Conservation (phyloP, 2,113 vertebrate species). For the Nerophis ophidion region DNA sequence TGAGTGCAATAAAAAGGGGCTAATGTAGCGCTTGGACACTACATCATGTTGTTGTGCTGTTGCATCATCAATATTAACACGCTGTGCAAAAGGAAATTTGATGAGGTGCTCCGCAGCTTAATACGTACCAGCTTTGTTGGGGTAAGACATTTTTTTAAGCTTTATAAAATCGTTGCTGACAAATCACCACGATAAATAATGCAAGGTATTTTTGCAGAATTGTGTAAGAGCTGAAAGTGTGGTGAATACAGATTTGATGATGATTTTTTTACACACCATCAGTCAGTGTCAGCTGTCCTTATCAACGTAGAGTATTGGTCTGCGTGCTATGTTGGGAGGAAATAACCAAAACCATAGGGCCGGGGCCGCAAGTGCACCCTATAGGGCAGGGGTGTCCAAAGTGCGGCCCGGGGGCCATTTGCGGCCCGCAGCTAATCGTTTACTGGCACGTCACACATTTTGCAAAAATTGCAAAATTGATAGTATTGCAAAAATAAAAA, state of each 20-base stretch:
- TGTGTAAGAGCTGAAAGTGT: conserved; percentile 49
- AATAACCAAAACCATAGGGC: no score
- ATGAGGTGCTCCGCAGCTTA: conserved; percentile 18
- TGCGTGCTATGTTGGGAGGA: conserved; percentile 60
- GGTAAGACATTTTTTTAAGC: background rate
- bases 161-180: no score
- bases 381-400: no score
- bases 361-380: no score
- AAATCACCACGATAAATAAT: background rate
- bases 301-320: conserved; percentile 69
- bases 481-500: no score
- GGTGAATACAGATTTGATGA: conserved; percentile 73
- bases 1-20: conserved; percentile 38
- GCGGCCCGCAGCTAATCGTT: no score
- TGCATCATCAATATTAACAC: conserved; percentile 33
- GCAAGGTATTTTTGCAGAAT: conserved; percentile 9
- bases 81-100: conserved; percentile 12
- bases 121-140: conserved; percentile 11
- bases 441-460: no score
- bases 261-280: conserved; percentile 69
- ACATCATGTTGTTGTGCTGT: conserved; percentile 32
- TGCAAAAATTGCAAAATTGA: no score
- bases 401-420: no score
- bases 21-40: conserved; percentile 21
- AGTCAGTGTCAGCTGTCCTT: conserved; percentile 72